Evolutionary conservation across 2,113 vertebrate species (phyloP).

Genomic region (Ceyx margarethae): DNA sequence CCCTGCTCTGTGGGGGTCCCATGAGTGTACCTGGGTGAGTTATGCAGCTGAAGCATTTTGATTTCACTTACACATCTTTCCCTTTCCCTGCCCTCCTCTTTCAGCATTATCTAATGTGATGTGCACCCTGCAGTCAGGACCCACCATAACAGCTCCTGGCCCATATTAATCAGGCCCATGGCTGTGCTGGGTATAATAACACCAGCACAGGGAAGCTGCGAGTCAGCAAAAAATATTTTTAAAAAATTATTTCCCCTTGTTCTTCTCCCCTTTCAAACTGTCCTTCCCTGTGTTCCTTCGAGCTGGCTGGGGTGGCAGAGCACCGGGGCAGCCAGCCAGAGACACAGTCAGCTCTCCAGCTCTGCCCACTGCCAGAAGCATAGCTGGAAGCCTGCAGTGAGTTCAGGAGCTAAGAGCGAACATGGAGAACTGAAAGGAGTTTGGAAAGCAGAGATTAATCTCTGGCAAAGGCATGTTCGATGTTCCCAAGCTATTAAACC

Average conservation of each 20-base stretch:
- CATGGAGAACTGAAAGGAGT: background rate
- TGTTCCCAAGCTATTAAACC: background rate
- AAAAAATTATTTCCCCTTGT: background rate
- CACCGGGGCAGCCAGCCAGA: background rate
- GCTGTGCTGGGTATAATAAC: background rate
- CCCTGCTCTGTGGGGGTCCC: background rate
- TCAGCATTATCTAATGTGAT: background rate
- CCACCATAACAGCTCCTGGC: background rate
- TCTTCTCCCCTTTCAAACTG: background rate
- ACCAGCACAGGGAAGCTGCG: background rate
- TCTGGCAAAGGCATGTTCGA: background rate
- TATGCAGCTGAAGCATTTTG: background rate
- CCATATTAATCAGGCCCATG: fast-evolving
- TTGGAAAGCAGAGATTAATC: background rate
- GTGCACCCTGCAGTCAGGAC: background rate
- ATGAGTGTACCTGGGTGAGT: fast-evolving
- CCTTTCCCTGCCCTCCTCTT: background rate
- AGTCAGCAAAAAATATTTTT: background rate
- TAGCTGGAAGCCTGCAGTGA: background rate
- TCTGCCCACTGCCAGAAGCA: background rate
- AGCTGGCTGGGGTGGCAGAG: fast-evolving
- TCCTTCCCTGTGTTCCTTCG: fast-evolving
- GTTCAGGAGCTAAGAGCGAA: background rate
- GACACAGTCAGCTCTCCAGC: background rate
- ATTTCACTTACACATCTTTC: background rate